phyloP scores from a whole-genome alignment of 1,140 invertebrate genomes.

The Neodiprion pinetum region DNA sequence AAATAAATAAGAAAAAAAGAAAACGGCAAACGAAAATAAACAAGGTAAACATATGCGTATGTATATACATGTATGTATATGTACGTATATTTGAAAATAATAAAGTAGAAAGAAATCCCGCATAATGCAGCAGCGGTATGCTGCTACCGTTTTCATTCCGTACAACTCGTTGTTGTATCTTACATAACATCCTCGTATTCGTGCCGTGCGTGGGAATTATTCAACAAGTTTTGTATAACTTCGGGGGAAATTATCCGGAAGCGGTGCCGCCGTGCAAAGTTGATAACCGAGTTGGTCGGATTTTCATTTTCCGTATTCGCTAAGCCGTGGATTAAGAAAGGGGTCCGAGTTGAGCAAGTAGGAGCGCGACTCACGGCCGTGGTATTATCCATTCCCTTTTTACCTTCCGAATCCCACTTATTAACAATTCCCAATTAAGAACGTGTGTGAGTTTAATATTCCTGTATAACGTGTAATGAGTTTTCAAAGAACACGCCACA shows the following conservation, averaged over 20 bases:
- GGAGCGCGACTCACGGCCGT: background rate
- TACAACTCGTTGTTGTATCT: background rate
- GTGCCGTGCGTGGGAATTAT: too few species aligned
- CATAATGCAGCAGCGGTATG: background rate
- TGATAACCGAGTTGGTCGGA: too few species aligned
- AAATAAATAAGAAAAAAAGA: slow-evolving; percentile 4
- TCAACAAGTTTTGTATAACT: too few species aligned
- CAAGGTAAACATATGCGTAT: background rate
- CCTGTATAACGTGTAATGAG: background rate
- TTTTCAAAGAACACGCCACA: background rate
- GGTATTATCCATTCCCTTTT: slow-evolving; percentile 5
- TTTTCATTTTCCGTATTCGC: background rate
- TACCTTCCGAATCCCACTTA: slow-evolving; percentile 5
- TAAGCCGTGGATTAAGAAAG: background rate
- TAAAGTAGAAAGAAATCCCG: background rate
- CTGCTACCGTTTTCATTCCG: slow-evolving; percentile 1
- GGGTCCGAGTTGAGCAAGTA: background rate
- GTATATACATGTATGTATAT: background rate
- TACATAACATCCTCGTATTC: too few species aligned
- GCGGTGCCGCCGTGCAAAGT: too few species aligned
- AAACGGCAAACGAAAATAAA: slow-evolving; percentile 8
- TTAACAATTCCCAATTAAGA: slow-evolving; percentile 5
- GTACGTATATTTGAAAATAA: background rate
- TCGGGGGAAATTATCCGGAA: too few species aligned
- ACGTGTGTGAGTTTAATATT: background rate